Base-by-base conservation (phyloP, 2,113 vertebrate genomes). In the Hypomesus transpacificus region DNA sequence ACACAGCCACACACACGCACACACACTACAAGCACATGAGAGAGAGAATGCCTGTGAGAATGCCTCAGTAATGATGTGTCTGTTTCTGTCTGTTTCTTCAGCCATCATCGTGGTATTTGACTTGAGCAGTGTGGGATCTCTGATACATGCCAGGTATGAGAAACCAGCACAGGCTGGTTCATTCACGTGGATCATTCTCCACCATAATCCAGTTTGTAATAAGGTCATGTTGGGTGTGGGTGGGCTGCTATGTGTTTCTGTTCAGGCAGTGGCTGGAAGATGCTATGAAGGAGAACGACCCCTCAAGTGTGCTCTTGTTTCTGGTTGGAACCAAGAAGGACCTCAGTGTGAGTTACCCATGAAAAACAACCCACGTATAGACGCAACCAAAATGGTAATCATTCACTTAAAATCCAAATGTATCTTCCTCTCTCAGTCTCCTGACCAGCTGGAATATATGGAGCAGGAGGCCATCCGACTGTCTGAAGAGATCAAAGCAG, bases 291-390 rank as follows among this genome's bases (percentile, higher is more conserved):
- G 97, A 99, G 82, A 98, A 99, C 0, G 95, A 98, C 75, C 95
- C 96, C 0, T 93, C 95, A 82, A 94, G 87, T 1, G 95, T 94
- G 73, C 91, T 98, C 68, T 92, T 99, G 22, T 99, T 99, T 86
- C 92, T 99, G 0, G 96, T 98, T 57, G 97, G 97, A 22, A 97
- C 96, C 76, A 99, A 99, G 90, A 99, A 97, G 78, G 97, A 99
- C 79, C 87, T 98, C 71, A 95, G 94, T 5, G 97, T 99, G 86
- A 91, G 95, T 94, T 75, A 0, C 16, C 14, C 53, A 22, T 59
- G 57, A 22, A 24, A 14, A 59, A 59, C 14, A 28, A 8, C 59
- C 59, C 17, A 20, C 3, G 20, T 59, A 61, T 26, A 17, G 3
- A 58, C 20, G 22, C 8, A 1, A 58, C 28, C 14, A 14, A 57